Percentiles rank a stretch among this genome's conserved stretches.
phyloP scores from a whole-genome alignment of 2,888 invertebrate species.

The Limnephilus marmoratus region DNA sequence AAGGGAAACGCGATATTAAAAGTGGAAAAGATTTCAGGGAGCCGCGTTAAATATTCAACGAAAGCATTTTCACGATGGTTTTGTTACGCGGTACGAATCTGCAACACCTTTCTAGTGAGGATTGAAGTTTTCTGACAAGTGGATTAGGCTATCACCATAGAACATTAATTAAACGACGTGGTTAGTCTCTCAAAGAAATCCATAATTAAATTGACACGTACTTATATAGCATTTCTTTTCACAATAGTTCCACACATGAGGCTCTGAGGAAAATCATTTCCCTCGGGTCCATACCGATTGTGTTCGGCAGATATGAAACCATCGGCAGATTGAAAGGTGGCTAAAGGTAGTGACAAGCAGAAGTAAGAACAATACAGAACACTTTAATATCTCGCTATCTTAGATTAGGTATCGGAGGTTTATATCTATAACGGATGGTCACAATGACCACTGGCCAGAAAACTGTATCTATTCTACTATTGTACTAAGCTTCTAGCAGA shows the following conservation, averaged over 20 bases:
- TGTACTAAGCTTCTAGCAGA: background rate
- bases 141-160: background rate
- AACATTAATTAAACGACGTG: background rate
- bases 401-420: background rate
- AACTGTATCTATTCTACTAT: background rate
- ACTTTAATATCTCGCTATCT: background rate
- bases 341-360: background rate
- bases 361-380: constrained; percentile 25
- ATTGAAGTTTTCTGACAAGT: background rate
- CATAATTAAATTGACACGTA: background rate
- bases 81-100: background rate
- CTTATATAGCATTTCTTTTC: too few relatives aligned
- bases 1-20: constrained; percentile 38
- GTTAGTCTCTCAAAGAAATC: background rate
- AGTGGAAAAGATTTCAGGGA: constrained; percentile 36
- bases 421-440: background rate
- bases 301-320: background rate
- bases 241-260: too few relatives aligned
- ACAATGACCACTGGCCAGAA: background rate
- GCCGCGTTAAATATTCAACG: constrained; percentile 39
- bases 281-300: background rate
- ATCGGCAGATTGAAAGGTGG: background rate
- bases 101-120: background rate
- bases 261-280: too few relatives aligned
- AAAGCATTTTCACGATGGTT: constrained; percentile 29